phyloP scores from a whole-genome alignment of 2,797 vertebrate species.

The Amniataba percoides region DNA sequence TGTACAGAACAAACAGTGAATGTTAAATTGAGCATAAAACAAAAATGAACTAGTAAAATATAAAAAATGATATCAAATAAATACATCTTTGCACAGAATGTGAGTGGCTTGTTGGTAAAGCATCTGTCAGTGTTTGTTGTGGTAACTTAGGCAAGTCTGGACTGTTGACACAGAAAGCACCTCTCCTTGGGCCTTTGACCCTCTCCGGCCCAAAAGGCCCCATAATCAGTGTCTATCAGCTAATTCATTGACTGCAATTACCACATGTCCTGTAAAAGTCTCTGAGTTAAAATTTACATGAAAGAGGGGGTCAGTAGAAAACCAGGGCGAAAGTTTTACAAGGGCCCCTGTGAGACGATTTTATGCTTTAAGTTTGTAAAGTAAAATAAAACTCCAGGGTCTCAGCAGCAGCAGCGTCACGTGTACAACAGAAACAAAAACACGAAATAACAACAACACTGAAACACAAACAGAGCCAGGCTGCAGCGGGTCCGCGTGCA shows the following conservation, averaged over 20 bases:
- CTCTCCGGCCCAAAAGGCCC: neutral
- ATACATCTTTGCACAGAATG: neutral
- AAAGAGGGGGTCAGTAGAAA: neutral
- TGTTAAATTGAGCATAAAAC: slow-evolving; percentile 26
- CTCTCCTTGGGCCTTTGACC: neutral
- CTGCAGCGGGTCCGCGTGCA: too few relatives aligned
- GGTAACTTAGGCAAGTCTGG: neutral
- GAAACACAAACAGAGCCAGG: too few relatives aligned
- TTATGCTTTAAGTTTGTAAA: too few relatives aligned
- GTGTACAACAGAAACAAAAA: too few relatives aligned
- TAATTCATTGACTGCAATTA: neutral
- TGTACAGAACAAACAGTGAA: slow-evolving; percentile 3
- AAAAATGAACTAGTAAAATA: slow-evolving; percentile 26
- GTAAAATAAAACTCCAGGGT: too few relatives aligned
- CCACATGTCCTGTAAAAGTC: neutral
- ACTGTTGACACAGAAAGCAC: neutral
- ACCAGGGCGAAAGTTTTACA: too few relatives aligned
- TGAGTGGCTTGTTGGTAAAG: neutral
- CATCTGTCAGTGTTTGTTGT: neutral
- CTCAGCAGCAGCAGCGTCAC: too few relatives aligned
- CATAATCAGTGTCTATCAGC: too few relatives aligned
- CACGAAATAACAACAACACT: too few relatives aligned
- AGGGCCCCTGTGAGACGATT: neutral
- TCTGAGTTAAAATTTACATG: neutral
- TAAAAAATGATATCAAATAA: neutral